Conservation (phyloP, 2,888 invertebrate genomes). For the Drosophila maculinotata region DNA sequence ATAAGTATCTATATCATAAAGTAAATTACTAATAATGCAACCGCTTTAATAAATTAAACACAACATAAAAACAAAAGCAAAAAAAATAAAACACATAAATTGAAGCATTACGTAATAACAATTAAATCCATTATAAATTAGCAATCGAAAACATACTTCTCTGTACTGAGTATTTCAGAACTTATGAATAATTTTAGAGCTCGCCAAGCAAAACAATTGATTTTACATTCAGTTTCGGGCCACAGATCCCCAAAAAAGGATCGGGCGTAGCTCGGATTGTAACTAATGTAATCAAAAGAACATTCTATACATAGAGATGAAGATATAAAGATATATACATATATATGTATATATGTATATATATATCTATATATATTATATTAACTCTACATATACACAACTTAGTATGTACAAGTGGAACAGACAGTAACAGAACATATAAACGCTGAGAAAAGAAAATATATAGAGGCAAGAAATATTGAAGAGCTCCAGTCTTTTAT, state of each 20-base stretch:
- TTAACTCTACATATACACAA: slow-evolving; percentile 63
- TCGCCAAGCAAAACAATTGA: slow-evolving; percentile 45
- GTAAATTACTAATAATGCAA: slow-evolving; percentile 45
- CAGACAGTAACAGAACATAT: slow-evolving; percentile 57
- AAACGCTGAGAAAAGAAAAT: slow-evolving; percentile 66
- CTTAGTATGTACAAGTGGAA: slow-evolving; percentile 66
- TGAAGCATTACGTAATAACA: slow-evolving; percentile 30
- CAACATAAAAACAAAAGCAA: neutral
- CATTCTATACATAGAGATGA: slow-evolving; percentile 29
- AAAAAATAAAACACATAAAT: slow-evolving; percentile 5
- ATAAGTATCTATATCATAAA: slow-evolving; percentile 31
- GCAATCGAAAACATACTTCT: slow-evolving; percentile 30
- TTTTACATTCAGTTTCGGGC: slow-evolving; percentile 38
- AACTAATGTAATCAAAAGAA: slow-evolving; percentile 74
- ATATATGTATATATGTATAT: slow-evolving; percentile 50
- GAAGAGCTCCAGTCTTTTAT: slow-evolving; percentile 31
- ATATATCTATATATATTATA: slow-evolving; percentile 56
- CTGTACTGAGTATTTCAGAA: slow-evolving; percentile 32
- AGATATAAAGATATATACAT: slow-evolving; percentile 33
- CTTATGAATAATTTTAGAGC: slow-evolving; percentile 60
- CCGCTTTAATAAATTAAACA: slow-evolving; percentile 67
- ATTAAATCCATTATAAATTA: slow-evolving; percentile 40
- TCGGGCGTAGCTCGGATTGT: slow-evolving; percentile 32
- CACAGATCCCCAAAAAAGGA: slow-evolving; percentile 11
- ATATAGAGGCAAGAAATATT: slow-evolving; percentile 67